Evolutionary conservation across 1,140 invertebrate species (phyloP), one percentile per base, ranked within the genome.

Genomic region (Phocides pigmalion): DNA sequence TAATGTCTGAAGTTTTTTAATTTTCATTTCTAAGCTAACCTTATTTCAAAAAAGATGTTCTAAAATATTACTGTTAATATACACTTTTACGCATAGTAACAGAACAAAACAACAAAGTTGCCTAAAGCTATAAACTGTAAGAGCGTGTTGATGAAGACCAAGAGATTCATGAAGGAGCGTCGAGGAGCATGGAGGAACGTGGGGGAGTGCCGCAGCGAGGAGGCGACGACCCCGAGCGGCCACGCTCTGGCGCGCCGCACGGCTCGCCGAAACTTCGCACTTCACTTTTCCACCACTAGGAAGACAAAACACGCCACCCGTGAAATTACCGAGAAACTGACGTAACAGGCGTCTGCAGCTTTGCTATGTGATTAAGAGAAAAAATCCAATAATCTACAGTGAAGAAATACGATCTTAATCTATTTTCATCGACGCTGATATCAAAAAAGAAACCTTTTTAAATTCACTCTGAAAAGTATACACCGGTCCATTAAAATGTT

Each of bases 321-420:
- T 90, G 87, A 90, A 90, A 89, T 90, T 84, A 81, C 81, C 79
- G 80, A 82, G 83, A 86, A 87, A 81, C 81, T 89, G 85, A 90
- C 84, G 85, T 74, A 68, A 76, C 64, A 63, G 35, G 58, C 69
- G 68, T 81, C 72, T 72, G 64, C 70, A 68, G 62, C 64, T 68
- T 73, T 69, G 72, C 70, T 63, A 66, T 72, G 58, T 42, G 65
- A 69, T 70, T 65, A 53, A 35, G 37, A 41, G 41, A 56, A 67
- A 65, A 79, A 70, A 70, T 51, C 15, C 25, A 51, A 61, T 41
- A 42, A 47, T 19, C 19, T 16, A 8, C 22, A 20, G 14, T 32
- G 32, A 9, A 35, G 9, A 15, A 42, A 12, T 35, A 39, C 35
- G 28, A 15, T 50, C 6, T 22, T 15, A 4, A 14, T 4, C 3